Base-by-base conservation (phyloP, 92 coral and sea anemone species). In the Epizoanthus rinbou region DNA sequence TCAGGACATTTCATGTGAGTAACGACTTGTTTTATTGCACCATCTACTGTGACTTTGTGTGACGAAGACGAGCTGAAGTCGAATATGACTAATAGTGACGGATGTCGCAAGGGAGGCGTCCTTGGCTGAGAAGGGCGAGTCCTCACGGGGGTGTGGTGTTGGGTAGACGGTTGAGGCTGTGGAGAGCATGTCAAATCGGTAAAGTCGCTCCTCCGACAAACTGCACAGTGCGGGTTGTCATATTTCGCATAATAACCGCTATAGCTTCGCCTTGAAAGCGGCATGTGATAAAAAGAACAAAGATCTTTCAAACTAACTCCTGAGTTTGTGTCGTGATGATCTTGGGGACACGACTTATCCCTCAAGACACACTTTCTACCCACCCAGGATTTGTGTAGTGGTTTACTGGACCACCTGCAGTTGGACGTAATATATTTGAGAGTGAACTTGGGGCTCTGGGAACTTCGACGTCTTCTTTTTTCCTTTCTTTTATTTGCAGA, bases 181-280 rank as follows among this genome's bases (percentile, higher is more conserved):
- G 53, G 53, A 8, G 13, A 10, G 53, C 53, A 47, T 1, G 14
- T 47, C 53, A 14, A 41, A 1, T 5, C 3, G 28, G 33, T 68
- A 0, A 68, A 68, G 6, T 59, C 74, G 18, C 78, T 41, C 11
- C 88, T 47, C 24, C 41, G 37, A 45, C 88, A 85, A 21, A 85
- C 4, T 5, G 85, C 88, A 24, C 88, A 85, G 33, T 76, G 84
- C 18, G 67, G 68, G 57, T 86, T 86, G 57, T 70, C 76, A 18
- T 37, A 37, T 37, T 37, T 37, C 3, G 5, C 6, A 37, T 80
- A 86, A 5, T 47, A 47, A 47, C 53, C 53, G 53, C 58, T 80
- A 10, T 6, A 16, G 3, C 57, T 37, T 15, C 50, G 41, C 39
- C 64, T 74, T 22, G 39, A 80, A 35, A 86, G 16, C 25, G 80